These are phyloP conservation scores for Coregonus clupeaformis DNA, from an alignment of 2,113 vertebrate species.

Conservation along the genomic window DNA sequence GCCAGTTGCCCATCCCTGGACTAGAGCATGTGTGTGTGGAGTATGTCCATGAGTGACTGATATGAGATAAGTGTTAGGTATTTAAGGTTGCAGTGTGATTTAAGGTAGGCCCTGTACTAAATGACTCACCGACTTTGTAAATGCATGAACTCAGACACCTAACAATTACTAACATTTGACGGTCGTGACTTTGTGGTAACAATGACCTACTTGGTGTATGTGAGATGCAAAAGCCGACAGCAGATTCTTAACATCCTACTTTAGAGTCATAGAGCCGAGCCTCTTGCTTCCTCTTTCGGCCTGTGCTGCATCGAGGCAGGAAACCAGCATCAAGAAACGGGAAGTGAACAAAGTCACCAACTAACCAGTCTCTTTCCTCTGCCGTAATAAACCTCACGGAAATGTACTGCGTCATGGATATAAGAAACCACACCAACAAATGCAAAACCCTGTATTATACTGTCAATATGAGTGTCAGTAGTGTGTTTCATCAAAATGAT, in stretches of 20 bases:
- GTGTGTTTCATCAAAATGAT: too few relatives aligned
- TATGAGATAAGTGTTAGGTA: too few relatives aligned
- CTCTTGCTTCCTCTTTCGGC: slow-evolving; percentile 54
- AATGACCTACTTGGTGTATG: neutral
- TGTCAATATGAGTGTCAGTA: neutral
- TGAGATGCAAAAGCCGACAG: neutral
- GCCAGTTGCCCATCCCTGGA: too few relatives aligned
- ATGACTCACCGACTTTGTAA: too few relatives aligned
- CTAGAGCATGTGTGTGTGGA: too few relatives aligned
- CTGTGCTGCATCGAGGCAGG: slow-evolving; percentile 31
- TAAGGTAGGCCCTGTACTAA: too few relatives aligned
- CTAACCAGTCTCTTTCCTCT: slow-evolving; percentile 58
- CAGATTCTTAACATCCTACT: neutral
- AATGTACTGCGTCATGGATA: slow-evolving; percentile 33
- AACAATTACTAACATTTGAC: too few relatives aligned
- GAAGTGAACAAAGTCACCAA: slow-evolving; percentile 58
- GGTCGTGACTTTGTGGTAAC: too few relatives aligned
- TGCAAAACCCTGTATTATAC: neutral
- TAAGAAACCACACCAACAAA: slow-evolving; percentile 6
- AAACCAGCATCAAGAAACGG: slow-evolving; percentile 60
- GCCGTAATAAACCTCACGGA: slow-evolving; percentile 36
- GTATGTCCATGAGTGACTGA: too few relatives aligned
- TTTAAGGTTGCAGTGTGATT: too few relatives aligned
- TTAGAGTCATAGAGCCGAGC: slow-evolving; percentile 15
- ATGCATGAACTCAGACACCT: too few relatives aligned